A percentile compares a stretch with the other conserved stretches of the same genome.
These are phyloP conservation scores for Coilia nasus DNA, from an alignment of 2,797 vertebrate species.

Conservation along the genomic window DNA sequence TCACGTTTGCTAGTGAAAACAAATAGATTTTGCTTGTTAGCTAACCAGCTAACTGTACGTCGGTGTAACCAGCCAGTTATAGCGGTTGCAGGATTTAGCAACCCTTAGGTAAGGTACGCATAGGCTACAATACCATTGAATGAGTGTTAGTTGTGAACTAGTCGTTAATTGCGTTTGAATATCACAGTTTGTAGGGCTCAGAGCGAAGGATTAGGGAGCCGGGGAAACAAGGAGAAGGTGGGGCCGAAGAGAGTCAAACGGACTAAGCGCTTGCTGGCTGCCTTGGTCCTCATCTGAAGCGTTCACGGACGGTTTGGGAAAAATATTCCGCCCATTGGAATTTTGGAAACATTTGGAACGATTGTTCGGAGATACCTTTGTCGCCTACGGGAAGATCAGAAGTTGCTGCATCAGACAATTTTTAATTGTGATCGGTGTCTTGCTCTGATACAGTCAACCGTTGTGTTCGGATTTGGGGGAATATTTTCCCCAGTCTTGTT, in stretches of 20 bases:
- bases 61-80: constrained; percentile 16
- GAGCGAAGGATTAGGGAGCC: constrained; percentile 53
- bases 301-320: constrained; percentile 49
- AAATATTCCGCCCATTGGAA: constrained; percentile 51
- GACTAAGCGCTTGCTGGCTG: constrained; percentile 64
- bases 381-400: constrained; percentile 28
- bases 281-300: constrained; percentile 54
- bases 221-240: constrained; percentile 70
- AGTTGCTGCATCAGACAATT: constrained; percentile 24
- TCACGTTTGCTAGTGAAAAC: constrained; percentile 33
- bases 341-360: constrained; percentile 48
- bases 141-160: constrained; percentile 38
- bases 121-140: neutral
- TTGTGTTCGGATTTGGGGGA: constrained; percentile 64
- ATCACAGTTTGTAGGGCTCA: constrained; percentile 44
- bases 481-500: constrained; percentile 71
- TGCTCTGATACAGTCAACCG: constrained; percentile 30
- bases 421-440: constrained; percentile 23
- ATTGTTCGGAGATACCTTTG: constrained; percentile 51
- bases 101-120: constrained; percentile 25
- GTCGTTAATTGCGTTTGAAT: constrained; percentile 58
- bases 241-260: constrained; percentile 68
- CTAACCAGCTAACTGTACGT: constrained; percentile 15
- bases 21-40: constrained; percentile 28
- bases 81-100: constrained; percentile 27